These are phyloP conservation scores for Drosophila kambysellisi DNA, from an alignment of 2,888 invertebrate species.

Conservation along the genomic window DNA sequence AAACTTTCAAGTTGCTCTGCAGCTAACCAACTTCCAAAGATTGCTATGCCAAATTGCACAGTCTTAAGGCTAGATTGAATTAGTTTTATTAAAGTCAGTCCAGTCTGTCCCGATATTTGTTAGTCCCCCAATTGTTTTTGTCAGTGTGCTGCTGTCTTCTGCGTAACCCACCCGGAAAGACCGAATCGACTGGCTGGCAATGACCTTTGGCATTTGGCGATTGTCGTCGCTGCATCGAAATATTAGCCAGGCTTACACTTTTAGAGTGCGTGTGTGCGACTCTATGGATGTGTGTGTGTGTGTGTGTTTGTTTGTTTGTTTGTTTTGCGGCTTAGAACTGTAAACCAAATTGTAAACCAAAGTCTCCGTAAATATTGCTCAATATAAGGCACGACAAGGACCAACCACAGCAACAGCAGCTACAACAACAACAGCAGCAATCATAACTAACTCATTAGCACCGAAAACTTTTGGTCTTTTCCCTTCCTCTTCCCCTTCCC, in stretches of 20 bases:
- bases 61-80: neutral
- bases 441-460: slow-evolving; percentile 73
- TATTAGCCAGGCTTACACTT: slow-evolving; percentile 19
- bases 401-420: slow-evolving; percentile 14
- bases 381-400: slow-evolving; percentile 9
- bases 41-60: neutral
- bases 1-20: neutral
- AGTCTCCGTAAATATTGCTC: slow-evolving; percentile 23
- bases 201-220: slow-evolving; percentile 73
- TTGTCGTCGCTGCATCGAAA: slow-evolving; percentile 26
- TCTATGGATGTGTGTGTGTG: neutral
- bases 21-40: neutral
- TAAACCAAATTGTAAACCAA: slow-evolving; percentile 28
- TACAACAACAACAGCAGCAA: slow-evolving; percentile 25
- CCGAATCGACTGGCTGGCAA: slow-evolving; percentile 32
- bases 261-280: neutral
- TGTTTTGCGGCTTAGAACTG: slow-evolving; percentile 14
- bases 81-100: neutral
- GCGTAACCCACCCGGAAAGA: slow-evolving; percentile 58
- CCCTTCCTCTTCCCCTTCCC: neutral
- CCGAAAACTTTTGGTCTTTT: slow-evolving; percentile 46
- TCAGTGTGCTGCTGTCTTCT: slow-evolving; percentile 24
- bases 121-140: slow-evolving; percentile 1
- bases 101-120: slow-evolving; percentile 13
- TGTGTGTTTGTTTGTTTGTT: slow-evolving; percentile 12